These are phyloP conservation scores for Anguilla megastoma DNA, from an alignment of 2,797 vertebrate genomes.

Conservation along the genomic window DNA sequence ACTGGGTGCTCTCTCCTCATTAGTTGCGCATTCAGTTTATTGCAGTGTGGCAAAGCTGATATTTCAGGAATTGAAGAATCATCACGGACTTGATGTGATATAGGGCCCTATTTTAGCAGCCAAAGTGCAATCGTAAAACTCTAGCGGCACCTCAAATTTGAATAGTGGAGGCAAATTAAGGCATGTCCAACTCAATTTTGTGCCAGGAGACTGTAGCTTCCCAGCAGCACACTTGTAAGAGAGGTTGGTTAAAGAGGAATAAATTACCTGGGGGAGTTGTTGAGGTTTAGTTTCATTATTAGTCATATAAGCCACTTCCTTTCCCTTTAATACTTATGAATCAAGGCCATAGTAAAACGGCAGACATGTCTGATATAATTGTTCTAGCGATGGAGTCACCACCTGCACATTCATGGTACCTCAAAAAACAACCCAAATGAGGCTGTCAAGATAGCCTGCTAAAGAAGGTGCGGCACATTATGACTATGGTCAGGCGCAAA, in stretches of 20 bases:
- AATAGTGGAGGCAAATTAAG: background rate
- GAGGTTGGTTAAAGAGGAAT: background rate
- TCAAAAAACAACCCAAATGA: background rate
- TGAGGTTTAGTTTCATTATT: background rate
- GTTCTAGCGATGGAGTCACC: background rate
- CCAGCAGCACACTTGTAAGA: background rate
- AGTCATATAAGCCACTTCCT: background rate
- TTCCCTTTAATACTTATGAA: background rate
- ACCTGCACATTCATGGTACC: background rate
- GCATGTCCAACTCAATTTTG: background rate
- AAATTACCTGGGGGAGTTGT: background rate
- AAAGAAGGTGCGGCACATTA: background rate
- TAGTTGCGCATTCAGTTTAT: conserved; percentile 13
- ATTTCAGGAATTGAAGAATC: background rate
- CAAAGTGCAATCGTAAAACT: background rate
- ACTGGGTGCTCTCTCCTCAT: background rate
- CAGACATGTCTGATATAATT: background rate
- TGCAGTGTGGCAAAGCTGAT: background rate
- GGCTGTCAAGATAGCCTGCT: background rate
- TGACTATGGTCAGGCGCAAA: background rate
- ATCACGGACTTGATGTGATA: background rate
- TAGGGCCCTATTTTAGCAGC: background rate
- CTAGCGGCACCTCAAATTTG: background rate
- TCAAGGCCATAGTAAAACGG: background rate
- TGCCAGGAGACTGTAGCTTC: background rate